Base-by-base conservation (phyloP, 2,888 invertebrate genomes). In the Monopis laevigella region DNA sequence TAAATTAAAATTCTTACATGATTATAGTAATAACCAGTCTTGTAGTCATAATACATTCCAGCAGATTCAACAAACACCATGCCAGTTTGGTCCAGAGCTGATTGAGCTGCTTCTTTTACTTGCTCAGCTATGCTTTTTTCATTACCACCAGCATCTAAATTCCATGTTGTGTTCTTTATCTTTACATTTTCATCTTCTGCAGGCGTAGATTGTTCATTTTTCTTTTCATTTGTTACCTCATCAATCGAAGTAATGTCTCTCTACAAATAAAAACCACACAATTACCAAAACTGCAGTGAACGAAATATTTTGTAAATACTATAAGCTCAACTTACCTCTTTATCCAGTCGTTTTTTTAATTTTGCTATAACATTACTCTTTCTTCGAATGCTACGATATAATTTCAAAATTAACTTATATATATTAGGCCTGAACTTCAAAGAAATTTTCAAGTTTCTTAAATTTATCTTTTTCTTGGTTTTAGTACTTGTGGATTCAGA, bases 11-110 rank as follows among this genome's bases (percentile, higher is more conserved):
- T 47, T 82, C 84, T 80, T 82, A 93, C 93, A 51, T 92, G 86
- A 80, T 93, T 92, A 61, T 94, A 95, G 73, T 95, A 95, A 72
- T 93, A 95, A 46, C 94, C 93, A 50, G 92, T 89, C 56, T 87
- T 89, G 51, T 89, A 90, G 68, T 95, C 93, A 66, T 93, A 94
- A 69, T 94, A 95, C 73, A 93, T 84, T 49, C 93, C 93, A 16
- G 91, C 90, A 2, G 89, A 90, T 57, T 90, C 88, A 49, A 95
- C 93, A 68, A 90, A 94, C 18, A 93, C 89, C 83, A 93, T 93
- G 12, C 91, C 91, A 35, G 85, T 86, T 50, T 90, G 83, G 52
- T 88, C 85, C 58, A 89, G 66, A 3, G 89, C 90, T 59, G 83
- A 84, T 61, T 90, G 88, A 0, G 92, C 92, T 2, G 85, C 90